Base-by-base conservation (phyloP, 1,140 invertebrate genomes). In the Trichonephila clavipes region DNA sequence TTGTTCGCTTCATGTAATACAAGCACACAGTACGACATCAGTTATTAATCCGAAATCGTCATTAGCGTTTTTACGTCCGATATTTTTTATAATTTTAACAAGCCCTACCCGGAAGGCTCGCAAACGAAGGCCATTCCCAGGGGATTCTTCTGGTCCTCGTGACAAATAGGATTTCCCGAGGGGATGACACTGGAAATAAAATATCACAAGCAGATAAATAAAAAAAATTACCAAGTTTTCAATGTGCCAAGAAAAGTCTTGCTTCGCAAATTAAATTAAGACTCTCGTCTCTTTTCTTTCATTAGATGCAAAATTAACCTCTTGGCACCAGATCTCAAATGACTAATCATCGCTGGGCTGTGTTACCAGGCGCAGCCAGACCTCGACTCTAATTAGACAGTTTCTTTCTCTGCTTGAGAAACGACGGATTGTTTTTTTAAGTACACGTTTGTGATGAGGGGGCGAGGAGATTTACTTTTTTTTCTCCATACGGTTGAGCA, bases 311-410 rank as follows among this genome's bases (percentile, higher is more conserved):
- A 16, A 77, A 40, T 77, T 77, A 77, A 77, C 72, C 72, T 16
- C 72, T 77, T 77, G 72, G 28, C 72, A 77, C 72, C 16, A 8
- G 28, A 77, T 77, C 72, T 77, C 72, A 28, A 77, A 34, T 77
- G 72, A 77, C 72, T 77, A 77, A 77, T 77, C 34, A 77, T 16
- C 69, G 72, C 28, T 24, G 10, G 66, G 66, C n/a, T 51, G 8
- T 51, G 8, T 51, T 51, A 51, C 51, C 51, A 51, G 51, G 51
- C 51, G 51, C 51, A 28, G 24, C n/a, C 28, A 77, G 34, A 77
- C 72, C 14, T 77, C 28, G 6, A 40, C 18, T 16, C 72, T 77
- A 77, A 77, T 40, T 77, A 28, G 72, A 28, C 21, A 18, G 62
- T 21, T 64, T 64, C 21, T 64, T 77, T 34, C 24, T 18, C 14